Percentiles rank a stretch among this genome's conserved stretches.
phyloP scores from a whole-genome alignment of 2,888 invertebrate species.

The Aspidiotus rigidus region DNA sequence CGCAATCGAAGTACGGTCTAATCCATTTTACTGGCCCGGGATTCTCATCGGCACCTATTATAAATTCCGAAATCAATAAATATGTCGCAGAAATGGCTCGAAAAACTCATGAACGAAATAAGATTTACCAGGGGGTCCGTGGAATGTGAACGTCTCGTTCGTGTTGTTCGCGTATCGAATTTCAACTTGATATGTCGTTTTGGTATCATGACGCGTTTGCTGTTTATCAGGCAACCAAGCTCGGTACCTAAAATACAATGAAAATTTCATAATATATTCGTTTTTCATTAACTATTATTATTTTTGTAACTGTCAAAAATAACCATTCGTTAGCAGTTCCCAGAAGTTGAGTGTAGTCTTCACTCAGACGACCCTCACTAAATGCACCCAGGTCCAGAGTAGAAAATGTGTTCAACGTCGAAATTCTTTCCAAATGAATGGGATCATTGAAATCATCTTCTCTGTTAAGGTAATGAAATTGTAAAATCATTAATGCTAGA shows the following conservation, averaged over 20 bases:
- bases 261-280: not conserved
- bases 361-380: slow-evolving; percentile 63
- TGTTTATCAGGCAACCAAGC: slow-evolving; percentile 84
- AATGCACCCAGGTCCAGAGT: slow-evolving; percentile 79
- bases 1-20: slow-evolving; percentile 92
- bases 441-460: slow-evolving; percentile 93
- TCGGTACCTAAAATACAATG: slow-evolving; percentile 51
- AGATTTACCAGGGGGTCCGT: slow-evolving; percentile 65
- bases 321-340: slow-evolving; percentile 81
- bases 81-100: not conserved
- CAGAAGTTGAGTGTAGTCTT: slow-evolving; percentile 85
- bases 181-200: slow-evolving; percentile 87
- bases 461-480: slow-evolving; percentile 44
- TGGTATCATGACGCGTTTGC: slow-evolving; percentile 68
- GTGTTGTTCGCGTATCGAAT: slow-evolving; percentile 89
- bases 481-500: not conserved
- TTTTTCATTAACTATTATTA: not conserved
- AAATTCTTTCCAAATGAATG: slow-evolving; percentile 86
- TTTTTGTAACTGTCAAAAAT: slow-evolving; percentile 16
- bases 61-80: not conserved
- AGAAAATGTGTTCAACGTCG: slow-evolving; percentile 85
- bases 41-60: slow-evolving; percentile 66
- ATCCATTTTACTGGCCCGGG: slow-evolving; percentile 92
- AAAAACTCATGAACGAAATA: not conserved
- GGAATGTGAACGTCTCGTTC: slow-evolving; percentile 92